Base-by-base conservation (phyloP, 1,140 invertebrate species). In the Macrocentrus cingulum region DNA sequence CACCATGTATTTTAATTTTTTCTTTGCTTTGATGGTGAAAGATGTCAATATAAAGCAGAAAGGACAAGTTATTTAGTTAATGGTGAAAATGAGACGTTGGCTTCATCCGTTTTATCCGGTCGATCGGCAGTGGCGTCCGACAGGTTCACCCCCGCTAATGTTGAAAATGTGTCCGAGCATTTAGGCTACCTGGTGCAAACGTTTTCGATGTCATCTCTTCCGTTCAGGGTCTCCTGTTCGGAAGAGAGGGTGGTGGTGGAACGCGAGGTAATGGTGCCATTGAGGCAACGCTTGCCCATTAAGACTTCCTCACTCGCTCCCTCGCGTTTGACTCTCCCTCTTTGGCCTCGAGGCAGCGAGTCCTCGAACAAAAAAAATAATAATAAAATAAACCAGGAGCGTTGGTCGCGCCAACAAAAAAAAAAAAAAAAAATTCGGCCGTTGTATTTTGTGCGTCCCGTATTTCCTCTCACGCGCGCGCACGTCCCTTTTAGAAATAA, bases 151-250 rank as follows among this genome's bases (percentile, higher is more conserved):
- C 39, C 56, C 63, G 65, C 48, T 65, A 50, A 60, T 46, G 64
- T 66, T 56, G 29, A 51, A 68, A 60, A 59, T 51, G 52, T 60
- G 56, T 64, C 45, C 39, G 32, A 45, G 42, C 44, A 16, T 50
- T 50, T 42, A 42, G 45, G 29, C 41, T 15, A 62, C 56, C 51
- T 60, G 55, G 41, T 36, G 44, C 18, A 56, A 41, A 48, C 44
- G 18, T 18, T 50, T 50, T 13, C 11, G 25, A 52, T 59, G 39
- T 52, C 11, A 1, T 52, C 15, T 51, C 48, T 36, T 34, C 48
- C 48, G 18, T 15, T 18, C n/a, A 1, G 5, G 18, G 7, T 4
- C 15, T 46, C n/a, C n/a, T n/a, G n/a, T n/a, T 16, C 44, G 6
- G 18, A 46, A 19, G n/a, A 22, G 42, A 54, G 51, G 36, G 36